Evolutionary conservation across 2,797 vertebrate species (phyloP).

Genomic region (Halcyon leucocephala): DNA sequence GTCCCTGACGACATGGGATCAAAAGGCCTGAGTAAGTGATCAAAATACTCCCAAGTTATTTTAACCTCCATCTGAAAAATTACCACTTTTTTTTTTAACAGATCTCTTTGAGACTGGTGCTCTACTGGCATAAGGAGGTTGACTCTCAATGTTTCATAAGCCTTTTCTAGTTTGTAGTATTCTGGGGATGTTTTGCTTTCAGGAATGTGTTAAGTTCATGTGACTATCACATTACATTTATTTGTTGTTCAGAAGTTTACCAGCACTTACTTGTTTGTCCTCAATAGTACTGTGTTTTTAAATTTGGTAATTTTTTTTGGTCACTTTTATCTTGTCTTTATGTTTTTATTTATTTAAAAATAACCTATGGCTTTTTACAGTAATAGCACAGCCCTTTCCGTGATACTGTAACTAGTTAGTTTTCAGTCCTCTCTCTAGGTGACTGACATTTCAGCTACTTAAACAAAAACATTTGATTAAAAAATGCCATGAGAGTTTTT

Average conservation of each 20-base stretch:
- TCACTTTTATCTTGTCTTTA: neutral
- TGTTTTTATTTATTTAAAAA: conserved; percentile 10
- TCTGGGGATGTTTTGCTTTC: conserved; percentile 51
- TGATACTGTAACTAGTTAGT: neutral
- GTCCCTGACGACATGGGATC: conserved; percentile 93
- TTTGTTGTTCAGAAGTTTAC: neutral
- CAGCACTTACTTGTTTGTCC: neutral
- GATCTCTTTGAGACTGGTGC: conserved; percentile 61
- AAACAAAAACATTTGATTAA: neutral
- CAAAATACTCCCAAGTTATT: conserved; percentile 76
- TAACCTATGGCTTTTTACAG: conserved; percentile 12
- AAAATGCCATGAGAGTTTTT: neutral
- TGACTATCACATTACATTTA: neutral
- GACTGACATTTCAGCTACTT: neutral
- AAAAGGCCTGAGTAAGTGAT: conserved; percentile 98
- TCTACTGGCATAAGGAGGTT: conserved; percentile 74
- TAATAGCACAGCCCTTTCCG: neutral
- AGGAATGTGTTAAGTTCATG: neutral
- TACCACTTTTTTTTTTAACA: conserved; percentile 39
- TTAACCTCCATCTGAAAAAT: conserved; percentile 77
- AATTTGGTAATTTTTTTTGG: neutral
- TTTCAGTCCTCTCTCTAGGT: neutral
- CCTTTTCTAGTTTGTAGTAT: conserved; percentile 14
- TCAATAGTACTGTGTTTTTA: neutral
- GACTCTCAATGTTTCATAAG: conserved; percentile 42